Evolutionary conservation across 2,113 vertebrate species (phyloP), one percentile per base, ranked within the genome.

Genomic region (Triplophysa tibetana): DNA sequence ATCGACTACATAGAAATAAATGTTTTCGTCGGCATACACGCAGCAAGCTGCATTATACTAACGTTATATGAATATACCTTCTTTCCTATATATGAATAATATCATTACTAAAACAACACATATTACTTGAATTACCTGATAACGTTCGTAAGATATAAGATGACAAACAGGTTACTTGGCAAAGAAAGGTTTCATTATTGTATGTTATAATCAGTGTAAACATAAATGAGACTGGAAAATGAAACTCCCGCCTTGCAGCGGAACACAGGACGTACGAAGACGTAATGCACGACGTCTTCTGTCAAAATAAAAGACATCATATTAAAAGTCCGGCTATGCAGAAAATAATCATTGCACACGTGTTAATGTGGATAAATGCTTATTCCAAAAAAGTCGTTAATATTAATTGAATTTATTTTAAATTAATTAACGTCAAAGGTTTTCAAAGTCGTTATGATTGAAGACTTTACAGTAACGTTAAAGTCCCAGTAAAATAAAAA

Each of bases 241-340:
- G 58, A 63, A 75, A 63, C 16, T 75, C 72, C 72, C 72, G 72
- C 72, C 58, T 21, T 13, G 58, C 72, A 75, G 16, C 21, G 62
- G 10, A 5, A 63, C 5, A 24, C 56, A 13, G 19, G 23, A 75
- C 54, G n/a, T 24, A 8, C 2, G 1, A 19, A 19, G 24, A 48
- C 38, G 72, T 75, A n/a, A 7, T 8, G 19, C 54, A 58, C 1
- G 14, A 75, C 72, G 38, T 48, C 23, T 0, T 4, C 41, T 8
- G 21, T 12, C 58, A 75, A 63, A 75, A 75, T 75, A 75, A 75
- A 75, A 75, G 56, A n/a, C 72, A 48, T 21, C 8, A n/a, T 16
- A 9, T 19, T 21, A 8, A 9, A 33, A 33, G 33, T n/a, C n/a
- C n/a, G n/a, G n/a, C n/a, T n/a, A n/a, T n/a, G n/a, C n/a, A n/a